Evolutionary conservation across 2,888 invertebrate species (phyloP), one percentile per base, ranked within the genome.

Genomic region (Trichopria drosophilae): DNA sequence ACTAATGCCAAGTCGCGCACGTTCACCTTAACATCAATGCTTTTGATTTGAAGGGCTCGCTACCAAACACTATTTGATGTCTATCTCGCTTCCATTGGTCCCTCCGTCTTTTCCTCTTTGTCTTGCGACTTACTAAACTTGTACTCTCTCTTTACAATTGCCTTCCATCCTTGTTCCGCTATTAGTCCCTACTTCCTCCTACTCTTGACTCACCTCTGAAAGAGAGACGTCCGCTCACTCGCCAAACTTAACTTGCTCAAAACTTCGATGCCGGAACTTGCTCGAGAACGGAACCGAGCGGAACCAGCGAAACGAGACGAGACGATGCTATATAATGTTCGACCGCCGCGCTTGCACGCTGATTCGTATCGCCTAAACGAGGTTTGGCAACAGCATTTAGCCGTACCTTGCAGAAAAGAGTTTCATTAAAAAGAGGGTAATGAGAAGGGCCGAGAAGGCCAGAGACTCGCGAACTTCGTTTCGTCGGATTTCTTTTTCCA

Each of bases 341-440:
- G 56, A 53, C 57, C 57, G 52, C 60, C 52, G 61, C 55, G 61
- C 49, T 57, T 51, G 65, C 62, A 62, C 65, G 68, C 67, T 71
- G 73, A 73, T 73, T 67, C 70, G 65, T 73, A 73, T 73, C 72
- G 66, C 62, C 63, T 66, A 73, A 73, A 73, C 73, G 72, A 73
- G 71, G 67, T 73, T 72, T 69, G 67, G 69, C 72, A 70, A 73
- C 66, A 65, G 65, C 66, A 69, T 69, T 71, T 68, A 69, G 62
- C 65, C 59, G 57, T 55, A 56, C 58, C 59, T n/a, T n/a, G n/a
- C 65, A 66, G 69, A 70, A 71, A 72, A 71, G 69, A 71, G 72
- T 72, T 71, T 71, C 70, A 70, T 71, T 72, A 70, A 67, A 71
- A 64, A n/a, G 58, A 60, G 58, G 61, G 66, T 66, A 65, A 70